These are phyloP conservation scores for Myxocyprinus asiaticus DNA, from an alignment of 2,113 vertebrate genomes.

Conservation along the genomic window DNA sequence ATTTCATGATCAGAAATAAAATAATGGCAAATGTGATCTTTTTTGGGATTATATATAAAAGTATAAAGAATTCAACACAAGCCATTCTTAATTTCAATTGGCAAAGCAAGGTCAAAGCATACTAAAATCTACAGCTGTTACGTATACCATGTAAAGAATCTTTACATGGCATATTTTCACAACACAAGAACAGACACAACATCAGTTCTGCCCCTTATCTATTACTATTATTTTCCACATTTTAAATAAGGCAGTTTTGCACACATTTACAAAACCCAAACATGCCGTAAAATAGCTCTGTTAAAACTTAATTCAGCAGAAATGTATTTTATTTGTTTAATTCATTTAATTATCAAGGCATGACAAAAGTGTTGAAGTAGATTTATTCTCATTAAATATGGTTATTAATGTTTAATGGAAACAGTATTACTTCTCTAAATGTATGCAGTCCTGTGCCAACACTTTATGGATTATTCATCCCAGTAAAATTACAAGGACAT, in stretches of 20 bases:
- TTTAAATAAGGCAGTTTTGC: no score
- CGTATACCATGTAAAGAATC: background rate
- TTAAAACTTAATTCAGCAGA: background rate
- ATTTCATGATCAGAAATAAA: background rate
- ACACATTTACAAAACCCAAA: no score
- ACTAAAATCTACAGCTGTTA: no score
- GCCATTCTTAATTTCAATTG: no score
- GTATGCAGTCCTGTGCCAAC: slow-evolving; percentile 39
- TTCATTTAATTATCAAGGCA: slow-evolving; percentile 21
- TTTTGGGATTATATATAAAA: no score
- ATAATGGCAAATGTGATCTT: no score
- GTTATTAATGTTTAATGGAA: slow-evolving; percentile 40
- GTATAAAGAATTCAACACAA: no score
- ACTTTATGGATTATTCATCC: slow-evolving; percentile 42
- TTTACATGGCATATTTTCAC: background rate
- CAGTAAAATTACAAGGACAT: slow-evolving; percentile 28
- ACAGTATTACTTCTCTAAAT: slow-evolving; percentile 43
- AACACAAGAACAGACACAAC: background rate
- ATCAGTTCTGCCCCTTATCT: background rate
- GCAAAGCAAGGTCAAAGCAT: no score
- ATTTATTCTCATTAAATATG: slow-evolving; percentile 28
- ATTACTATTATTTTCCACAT: no score
- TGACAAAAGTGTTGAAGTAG: slow-evolving; percentile 10
- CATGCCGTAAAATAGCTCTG: background rate
- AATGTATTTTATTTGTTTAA: slow-evolving; percentile 18